A percentile compares a stretch with the other conserved stretches of the same genome.
phyloP scores from a whole-genome alignment of 2,797 vertebrate genomes.

The Spondyliosoma cantharus region DNA sequence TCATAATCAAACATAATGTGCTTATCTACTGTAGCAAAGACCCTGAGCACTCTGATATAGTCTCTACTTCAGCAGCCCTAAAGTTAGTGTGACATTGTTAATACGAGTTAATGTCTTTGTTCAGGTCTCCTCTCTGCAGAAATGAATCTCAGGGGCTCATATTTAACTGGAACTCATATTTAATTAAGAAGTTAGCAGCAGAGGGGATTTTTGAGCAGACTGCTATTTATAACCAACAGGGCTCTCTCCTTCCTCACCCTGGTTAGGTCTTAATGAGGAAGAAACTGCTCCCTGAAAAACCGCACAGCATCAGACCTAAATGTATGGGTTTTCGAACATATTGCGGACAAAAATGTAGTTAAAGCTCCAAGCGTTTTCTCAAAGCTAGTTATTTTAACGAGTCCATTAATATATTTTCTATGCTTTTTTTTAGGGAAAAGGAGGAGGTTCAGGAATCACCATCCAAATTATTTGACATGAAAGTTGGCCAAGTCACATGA shows the following conservation, averaged over 20 bases:
- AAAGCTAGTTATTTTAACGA: not conserved
- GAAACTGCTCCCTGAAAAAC: conserved; percentile 15
- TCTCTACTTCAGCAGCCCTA: not conserved
- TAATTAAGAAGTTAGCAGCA: conserved; percentile 73
- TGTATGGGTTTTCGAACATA: not conserved
- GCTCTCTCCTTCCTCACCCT: conserved; percentile 30
- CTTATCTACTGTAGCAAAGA: not conserved
- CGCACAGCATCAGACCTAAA: not conserved
- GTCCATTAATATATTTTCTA: not conserved
- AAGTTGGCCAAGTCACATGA: not conserved
- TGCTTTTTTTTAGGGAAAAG: not conserved
- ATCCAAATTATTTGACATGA: not conserved
- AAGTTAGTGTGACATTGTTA: conserved; percentile 8
- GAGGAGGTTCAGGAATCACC: not conserved
- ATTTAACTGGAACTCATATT: conserved; percentile 75
- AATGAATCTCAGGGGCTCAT: conserved; percentile 43
- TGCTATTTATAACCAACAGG: conserved; percentile 64
- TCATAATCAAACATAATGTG: not conserved
- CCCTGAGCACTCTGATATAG: not conserved
- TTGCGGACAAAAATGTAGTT: not conserved
- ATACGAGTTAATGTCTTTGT: conserved; percentile 28
- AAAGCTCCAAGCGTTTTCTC: not conserved
- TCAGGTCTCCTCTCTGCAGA: conserved; percentile 31
- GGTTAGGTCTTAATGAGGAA: conserved; percentile 32
- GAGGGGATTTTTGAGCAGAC: conserved; percentile 55